These are phyloP conservation scores for Carettochelys insculpta DNA, from an alignment of 2,113 vertebrate genomes.

Conservation along the genomic window DNA sequence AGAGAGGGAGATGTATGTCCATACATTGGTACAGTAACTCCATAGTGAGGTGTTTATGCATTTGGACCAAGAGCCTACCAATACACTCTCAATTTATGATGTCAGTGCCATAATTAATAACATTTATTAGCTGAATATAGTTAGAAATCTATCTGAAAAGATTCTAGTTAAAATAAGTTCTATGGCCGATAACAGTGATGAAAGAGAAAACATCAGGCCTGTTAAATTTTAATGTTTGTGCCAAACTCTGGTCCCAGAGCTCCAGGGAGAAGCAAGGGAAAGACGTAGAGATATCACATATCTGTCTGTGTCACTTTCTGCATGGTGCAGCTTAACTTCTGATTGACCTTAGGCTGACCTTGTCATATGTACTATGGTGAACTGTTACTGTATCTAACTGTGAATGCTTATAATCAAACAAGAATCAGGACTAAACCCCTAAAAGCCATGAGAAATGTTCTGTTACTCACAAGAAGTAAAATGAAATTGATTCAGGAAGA, in stretches of 20 bases:
- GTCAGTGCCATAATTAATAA: neutral
- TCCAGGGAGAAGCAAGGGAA: rapidly evolving
- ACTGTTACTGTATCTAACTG: neutral
- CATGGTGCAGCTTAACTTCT: rapidly evolving
- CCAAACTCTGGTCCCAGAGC: rapidly evolving
- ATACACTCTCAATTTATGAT: constrained; percentile 6
- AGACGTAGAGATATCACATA: rapidly evolving
- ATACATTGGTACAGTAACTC: neutral
- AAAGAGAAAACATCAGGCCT: neutral
- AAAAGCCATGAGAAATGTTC: neutral
- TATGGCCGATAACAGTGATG: neutral
- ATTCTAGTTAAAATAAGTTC: neutral
- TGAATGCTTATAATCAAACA: neutral
- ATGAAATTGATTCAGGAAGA: neutral
- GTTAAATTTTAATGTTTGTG: neutral
- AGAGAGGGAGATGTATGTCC: neutral
- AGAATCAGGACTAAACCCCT: rapidly evolving
- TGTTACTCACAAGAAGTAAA: neutral
- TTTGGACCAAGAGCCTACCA: neutral
- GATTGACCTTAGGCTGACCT: neutral
- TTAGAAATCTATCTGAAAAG: neutral
- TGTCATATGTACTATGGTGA: neutral
- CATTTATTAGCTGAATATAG: neutral
- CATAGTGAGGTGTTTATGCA: neutral
- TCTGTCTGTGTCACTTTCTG: neutral